Evolutionary conservation across 2,888 invertebrate genomes (phyloP), one percentile per base, ranked within the genome.

Genomic region (Steinernema hermaphroditum): DNA sequence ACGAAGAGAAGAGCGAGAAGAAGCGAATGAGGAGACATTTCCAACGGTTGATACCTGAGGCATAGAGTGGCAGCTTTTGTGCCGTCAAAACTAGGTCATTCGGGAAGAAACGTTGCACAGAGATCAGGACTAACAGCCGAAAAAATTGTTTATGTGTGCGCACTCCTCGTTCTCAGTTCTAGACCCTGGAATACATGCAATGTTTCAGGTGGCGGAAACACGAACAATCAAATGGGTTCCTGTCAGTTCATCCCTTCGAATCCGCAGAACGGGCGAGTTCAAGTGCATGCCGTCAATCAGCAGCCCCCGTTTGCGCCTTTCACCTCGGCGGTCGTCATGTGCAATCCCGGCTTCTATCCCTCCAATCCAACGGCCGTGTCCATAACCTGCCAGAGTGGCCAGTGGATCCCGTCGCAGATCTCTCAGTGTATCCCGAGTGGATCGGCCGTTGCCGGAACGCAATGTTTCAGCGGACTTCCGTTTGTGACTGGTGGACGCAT

Each of bases 321-420:
- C 27, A 34, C 62, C 27, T 16, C 16, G 32, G 29, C 27, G 6
- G 8, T 32, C 27, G 16, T 62, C 16, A 12, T 34, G 32, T 62
- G 62, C 32, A 29, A 62, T 32, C 34, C 34, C 29, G 62, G 62
- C 27, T 62, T 62, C 62, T 27, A 14, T 2, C 62, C 62, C 6
- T 62, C 62, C 6, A 29, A 12, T 32, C 16, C 29, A 2, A 24
- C 16, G 19, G n/a, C 46, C 16, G 19, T 71, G 16, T 29, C 71
- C 24, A 57, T 76, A 19, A 34, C 50, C n/a, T 77, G 77, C 44
- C 46, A 46, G 27, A 77, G 74, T 50, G 75, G 76, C 29, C 32
- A 50, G 46, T 77, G 78, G 68, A n/a, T 19, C 9, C 74, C 74
- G n/a, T n/a, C 62, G 16, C 19, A 49, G 12, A 62, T 77, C 22